A percentile compares a stretch with the other conserved stretches of the same genome.
phyloP scores from a whole-genome alignment of 2,113 vertebrate genomes.

The Lepus europaeus region DNA sequence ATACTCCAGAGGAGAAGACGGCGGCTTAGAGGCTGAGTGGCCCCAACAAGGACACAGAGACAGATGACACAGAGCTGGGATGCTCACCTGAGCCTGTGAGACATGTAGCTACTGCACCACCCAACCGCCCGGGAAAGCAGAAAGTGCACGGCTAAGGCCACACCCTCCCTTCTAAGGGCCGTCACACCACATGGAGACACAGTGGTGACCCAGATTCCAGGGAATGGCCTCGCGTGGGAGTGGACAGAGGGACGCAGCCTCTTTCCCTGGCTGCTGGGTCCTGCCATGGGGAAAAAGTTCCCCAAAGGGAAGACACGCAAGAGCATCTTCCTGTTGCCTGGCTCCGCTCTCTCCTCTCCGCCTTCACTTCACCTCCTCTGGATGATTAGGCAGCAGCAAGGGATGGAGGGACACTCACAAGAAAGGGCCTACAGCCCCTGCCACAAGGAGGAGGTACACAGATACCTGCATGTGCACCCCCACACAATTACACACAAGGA shows the following conservation, averaged over 20 bases:
- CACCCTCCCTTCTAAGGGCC: not conserved
- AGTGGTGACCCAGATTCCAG: not conserved
- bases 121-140: not conserved
- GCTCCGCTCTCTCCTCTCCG: not conserved
- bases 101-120: not conserved
- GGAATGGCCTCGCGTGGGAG: fast-evolving
- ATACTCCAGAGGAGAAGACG: not conserved
- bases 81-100: no score
- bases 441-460: no score
- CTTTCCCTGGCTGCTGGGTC: not conserved
- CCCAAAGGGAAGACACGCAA: fast-evolving
- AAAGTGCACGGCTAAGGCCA: not conserved
- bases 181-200: not conserved
- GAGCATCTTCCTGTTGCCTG: fast-evolving
- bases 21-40: not conserved
- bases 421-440: not conserved
- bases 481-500: not conserved
- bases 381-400: not conserved
- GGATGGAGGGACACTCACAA: not conserved
- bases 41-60: fast-evolving
- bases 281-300: not conserved
- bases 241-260: not conserved
- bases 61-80: not conserved
- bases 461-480: not conserved
- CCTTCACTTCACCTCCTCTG: not conserved